phyloP scores from a whole-genome alignment of 2,888 invertebrate genomes.

The Drosophila heteroneura region DNA sequence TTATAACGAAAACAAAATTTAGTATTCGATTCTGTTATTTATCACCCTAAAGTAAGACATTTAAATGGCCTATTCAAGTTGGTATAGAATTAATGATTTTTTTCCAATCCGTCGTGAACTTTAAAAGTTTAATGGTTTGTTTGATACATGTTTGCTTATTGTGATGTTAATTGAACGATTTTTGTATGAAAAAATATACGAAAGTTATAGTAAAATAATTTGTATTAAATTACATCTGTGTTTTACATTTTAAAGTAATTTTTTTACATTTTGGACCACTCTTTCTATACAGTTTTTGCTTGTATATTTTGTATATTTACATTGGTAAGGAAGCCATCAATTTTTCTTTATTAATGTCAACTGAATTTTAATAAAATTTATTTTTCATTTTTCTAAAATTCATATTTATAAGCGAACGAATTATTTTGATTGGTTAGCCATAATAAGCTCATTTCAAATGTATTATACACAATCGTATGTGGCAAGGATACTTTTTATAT shows the following conservation, averaged over 20 bases:
- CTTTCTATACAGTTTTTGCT: neutral
- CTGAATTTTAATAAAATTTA: constrained; percentile 17
- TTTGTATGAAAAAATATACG: neutral
- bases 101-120: no score
- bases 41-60: neutral
- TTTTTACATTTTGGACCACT: neutral
- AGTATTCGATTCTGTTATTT: neutral
- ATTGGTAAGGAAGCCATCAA: neutral
- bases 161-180: neutral
- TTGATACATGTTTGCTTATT: neutral
- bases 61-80: neutral
- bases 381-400: neutral
- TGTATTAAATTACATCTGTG: neutral
- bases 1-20: neutral
- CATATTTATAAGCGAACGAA: neutral
- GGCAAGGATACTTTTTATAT: neutral
- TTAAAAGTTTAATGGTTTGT: neutral
- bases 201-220: neutral
- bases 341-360: neutral
- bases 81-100: neutral
- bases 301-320: neutral
- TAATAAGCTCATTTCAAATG: neutral
- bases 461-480: no score
- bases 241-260: neutral
- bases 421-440: constrained; percentile 9